A percentile compares a stretch with the other conserved stretches of the same genome.
Evolutionary conservation across 2,797 vertebrate species (phyloP).

Genomic region (Kryptopterus vitreolus): DNA sequence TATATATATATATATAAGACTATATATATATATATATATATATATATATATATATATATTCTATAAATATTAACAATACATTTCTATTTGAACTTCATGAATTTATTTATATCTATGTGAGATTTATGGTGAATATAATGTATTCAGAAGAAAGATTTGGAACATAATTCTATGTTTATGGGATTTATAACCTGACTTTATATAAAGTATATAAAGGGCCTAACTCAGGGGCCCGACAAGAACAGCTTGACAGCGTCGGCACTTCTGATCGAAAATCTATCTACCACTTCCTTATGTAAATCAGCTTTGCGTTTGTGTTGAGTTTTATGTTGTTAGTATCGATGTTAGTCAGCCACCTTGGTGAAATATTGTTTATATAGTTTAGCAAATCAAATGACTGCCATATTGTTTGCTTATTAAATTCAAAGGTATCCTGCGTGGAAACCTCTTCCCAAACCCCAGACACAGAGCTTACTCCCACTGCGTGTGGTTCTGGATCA

Average conservation of each 20-base stretch:
- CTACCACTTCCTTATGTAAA: too few species aligned
- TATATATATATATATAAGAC: too few species aligned
- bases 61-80: background rate
- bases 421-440: background rate
- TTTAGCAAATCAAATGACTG: constrained; percentile 1
- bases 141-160: background rate
- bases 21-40: too few species aligned
- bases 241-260: too few species aligned
- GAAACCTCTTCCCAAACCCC: background rate
- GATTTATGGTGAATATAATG: background rate
- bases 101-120: background rate
- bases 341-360: background rate
- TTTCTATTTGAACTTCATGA: background rate
- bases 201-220: too few species aligned
- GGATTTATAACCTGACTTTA: too few species aligned
- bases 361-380: background rate
- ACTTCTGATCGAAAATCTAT: too few species aligned
- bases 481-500: background rate
- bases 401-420: background rate
- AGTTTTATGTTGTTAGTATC: background rate
- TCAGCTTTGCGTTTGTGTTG: background rate
- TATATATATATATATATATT: background rate
- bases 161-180: too few species aligned
- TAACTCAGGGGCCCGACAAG: too few species aligned
- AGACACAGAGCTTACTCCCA: background rate